Conservation (phyloP, 2,113 vertebrate species). For the Cyanoramphus novaezelandiae region DNA sequence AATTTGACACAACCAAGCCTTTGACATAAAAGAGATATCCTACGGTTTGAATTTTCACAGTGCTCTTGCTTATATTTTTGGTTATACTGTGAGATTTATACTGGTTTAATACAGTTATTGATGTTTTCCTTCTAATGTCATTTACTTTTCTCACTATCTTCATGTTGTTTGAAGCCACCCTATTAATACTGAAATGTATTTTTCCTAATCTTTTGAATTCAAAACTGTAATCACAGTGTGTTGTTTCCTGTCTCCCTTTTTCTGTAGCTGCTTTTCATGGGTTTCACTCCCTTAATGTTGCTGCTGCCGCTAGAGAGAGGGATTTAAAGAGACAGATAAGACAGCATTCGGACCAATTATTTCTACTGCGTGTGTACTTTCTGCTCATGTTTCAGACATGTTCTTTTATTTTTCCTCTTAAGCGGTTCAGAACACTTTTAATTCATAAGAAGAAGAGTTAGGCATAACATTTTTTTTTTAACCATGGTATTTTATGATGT, state of each 20-base stretch:
- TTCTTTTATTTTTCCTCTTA: background rate
- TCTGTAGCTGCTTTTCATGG: background rate
- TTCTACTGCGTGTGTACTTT: background rate
- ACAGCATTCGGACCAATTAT: constrained; percentile 1
- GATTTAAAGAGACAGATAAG: constrained; percentile 48
- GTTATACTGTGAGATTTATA: background rate
- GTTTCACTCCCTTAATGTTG: background rate
- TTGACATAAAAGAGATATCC: background rate
- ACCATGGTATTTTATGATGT: constrained; percentile 36
- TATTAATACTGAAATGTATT: background rate
- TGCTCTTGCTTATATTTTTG: background rate
- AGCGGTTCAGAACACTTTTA: constrained; percentile 29
- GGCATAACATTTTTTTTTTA: background rate
- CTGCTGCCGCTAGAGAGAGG: background rate
- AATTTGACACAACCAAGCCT: background rate
- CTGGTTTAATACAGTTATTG: background rate
- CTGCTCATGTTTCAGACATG: background rate
- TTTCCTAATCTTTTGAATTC: background rate
- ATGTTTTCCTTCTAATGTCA: background rate
- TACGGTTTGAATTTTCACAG: background rate
- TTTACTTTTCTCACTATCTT: background rate
- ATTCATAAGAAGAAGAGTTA: background rate
- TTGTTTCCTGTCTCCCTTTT: background rate
- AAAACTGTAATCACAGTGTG: background rate
- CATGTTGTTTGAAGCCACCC: background rate